Evolutionary conservation across 64 coral and sea anemone species (phyloP).

Genomic region (Cladopsammia gracilis): DNA sequence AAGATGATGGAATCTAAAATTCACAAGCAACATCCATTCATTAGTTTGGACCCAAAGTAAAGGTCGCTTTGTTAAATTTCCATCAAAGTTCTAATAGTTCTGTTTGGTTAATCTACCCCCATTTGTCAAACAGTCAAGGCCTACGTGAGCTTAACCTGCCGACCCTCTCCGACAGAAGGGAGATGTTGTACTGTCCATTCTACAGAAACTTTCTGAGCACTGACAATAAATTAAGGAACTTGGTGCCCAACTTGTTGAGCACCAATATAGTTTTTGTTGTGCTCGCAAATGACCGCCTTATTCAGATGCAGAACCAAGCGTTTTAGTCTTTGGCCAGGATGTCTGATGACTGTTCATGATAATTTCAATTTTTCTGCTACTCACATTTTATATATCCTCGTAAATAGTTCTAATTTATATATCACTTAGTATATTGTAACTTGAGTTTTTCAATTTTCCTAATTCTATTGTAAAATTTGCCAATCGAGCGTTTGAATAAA

Average conservation of each 20-base stretch:
- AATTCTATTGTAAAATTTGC: background rate
- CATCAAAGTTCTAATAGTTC: too few species aligned
- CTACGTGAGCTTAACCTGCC: background rate
- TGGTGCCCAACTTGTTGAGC: background rate
- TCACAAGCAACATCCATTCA: background rate
- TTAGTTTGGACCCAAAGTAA: too few species aligned
- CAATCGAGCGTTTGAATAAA: background rate
- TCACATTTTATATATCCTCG: background rate
- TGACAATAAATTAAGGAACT: background rate
- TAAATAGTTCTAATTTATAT: background rate
- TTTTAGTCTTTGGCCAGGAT: background rate
- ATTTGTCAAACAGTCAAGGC: background rate
- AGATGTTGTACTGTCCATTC: background rate
- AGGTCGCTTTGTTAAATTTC: too few species aligned
- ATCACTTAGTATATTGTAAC: background rate
- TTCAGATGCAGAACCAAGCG: background rate
- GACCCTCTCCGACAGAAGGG: background rate
- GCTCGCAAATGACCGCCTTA: background rate
- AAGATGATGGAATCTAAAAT: slow-evolving; percentile 88
- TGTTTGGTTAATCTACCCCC: background rate
- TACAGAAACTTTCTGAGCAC: background rate
- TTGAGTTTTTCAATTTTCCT: background rate
- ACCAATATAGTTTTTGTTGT: background rate
- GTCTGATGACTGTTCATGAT: background rate
- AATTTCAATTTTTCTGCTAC: background rate